phyloP scores from a whole-genome alignment of 2,797 vertebrate species.

The Phoxinus dragarum region DNA sequence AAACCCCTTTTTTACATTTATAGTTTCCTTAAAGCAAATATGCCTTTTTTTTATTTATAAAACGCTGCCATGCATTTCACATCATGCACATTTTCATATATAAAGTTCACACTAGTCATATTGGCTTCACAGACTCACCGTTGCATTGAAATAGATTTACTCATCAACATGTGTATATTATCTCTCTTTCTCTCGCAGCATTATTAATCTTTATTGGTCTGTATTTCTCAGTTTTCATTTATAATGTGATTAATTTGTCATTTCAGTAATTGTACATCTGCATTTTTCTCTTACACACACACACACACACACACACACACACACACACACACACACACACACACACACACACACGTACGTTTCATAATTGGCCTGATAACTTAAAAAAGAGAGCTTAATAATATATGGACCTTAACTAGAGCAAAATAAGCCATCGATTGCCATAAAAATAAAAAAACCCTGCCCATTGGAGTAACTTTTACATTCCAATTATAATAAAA shows the following conservation, averaged over 20 bases:
- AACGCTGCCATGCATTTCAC: background rate
- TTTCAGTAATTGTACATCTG: background rate
- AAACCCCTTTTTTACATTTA: background rate
- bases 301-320: no score
- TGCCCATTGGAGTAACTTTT: background rate
- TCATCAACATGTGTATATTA: background rate
- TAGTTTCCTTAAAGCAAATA: background rate
- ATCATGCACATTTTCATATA: background rate
- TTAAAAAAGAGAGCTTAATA: background rate
- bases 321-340: no score
- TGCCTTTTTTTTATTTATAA: background rate
- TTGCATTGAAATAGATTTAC: background rate
- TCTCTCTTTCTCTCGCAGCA: background rate
- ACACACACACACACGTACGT: no score
- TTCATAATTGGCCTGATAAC: background rate
- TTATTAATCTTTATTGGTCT: background rate
- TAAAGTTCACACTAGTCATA: background rate
- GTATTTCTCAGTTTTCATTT: background rate
- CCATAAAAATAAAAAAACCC: background rate
- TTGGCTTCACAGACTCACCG: background rate
- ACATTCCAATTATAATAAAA: constrained; percentile 19
- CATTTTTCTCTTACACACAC: background rate
- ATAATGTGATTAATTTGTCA: no score
- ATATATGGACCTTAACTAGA: background rate
- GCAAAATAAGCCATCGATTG: constrained; percentile 11